A percentile compares a stretch with the other conserved stretches of the same genome.
These are phyloP conservation scores for Sterrhoptilus dennistouni DNA, from an alignment of 2,113 vertebrate genomes.

Conservation along the genomic window DNA sequence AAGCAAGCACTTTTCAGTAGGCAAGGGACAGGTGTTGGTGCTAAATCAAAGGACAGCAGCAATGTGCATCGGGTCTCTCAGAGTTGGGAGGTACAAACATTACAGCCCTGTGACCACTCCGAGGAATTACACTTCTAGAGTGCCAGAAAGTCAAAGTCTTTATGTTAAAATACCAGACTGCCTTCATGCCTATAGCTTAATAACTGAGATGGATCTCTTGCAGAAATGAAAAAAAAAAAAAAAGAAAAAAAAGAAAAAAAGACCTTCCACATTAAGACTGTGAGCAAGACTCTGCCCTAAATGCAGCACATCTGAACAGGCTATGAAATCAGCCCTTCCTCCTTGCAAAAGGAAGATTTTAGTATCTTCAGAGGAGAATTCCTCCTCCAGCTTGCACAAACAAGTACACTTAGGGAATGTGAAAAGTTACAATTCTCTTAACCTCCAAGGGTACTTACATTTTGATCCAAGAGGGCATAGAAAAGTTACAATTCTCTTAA, in stretches of 20 bases:
- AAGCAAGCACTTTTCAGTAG: neutral
- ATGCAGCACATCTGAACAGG: neutral
- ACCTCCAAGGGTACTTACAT: neutral
- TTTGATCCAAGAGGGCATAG: neutral
- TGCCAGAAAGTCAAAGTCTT: neutral
- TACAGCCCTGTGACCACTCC: neutral
- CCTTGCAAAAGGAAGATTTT: neutral
- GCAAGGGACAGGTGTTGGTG: rapidly evolving
- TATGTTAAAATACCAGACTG: neutral
- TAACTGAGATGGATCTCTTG: neutral
- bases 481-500: neutral
- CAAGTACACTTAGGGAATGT: neutral
- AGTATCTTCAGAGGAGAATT: neutral
- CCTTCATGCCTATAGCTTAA: neutral
- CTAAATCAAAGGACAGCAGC: neutral
- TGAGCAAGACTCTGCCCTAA: neutral
- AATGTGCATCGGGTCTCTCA: rapidly evolving
- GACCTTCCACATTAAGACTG: neutral
- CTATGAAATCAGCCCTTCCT: neutral
- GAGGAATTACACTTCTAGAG: neutral
- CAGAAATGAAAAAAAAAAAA: rapidly evolving
- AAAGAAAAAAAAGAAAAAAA: too few relatives aligned
- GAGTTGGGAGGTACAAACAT: neutral
- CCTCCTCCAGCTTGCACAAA: neutral
- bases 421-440: neutral